A percentile compares a stretch with the other conserved stretches of the same genome.
Conservation (phyloP, 1,140 invertebrate species). For the Druon quercuslanigerum region DNA sequence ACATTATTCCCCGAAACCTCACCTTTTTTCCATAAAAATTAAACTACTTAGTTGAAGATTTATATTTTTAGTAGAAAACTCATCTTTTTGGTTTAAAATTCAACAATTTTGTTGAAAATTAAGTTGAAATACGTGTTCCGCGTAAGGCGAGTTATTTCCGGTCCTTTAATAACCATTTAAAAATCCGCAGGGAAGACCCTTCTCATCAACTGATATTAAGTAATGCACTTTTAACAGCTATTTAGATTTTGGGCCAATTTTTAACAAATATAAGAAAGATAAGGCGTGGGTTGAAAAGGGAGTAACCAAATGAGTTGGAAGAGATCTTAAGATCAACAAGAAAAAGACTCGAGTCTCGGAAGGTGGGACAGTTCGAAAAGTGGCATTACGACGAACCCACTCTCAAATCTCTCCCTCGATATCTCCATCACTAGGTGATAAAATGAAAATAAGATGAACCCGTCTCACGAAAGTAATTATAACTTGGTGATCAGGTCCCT, state of each 20-base stretch:
- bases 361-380: conserved; percentile 52
- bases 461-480: conserved; percentile 62
- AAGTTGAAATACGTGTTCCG: background rate
- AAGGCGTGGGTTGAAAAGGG: conserved; percentile 33
- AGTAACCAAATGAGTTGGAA: conserved; percentile 28
- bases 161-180: conserved; percentile 10
- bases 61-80: too few species aligned
- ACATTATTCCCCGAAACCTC: too few species aligned
- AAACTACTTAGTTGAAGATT: too few species aligned
- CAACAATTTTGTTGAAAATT: too few species aligned
- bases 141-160: background rate
- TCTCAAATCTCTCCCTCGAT: conserved; percentile 69
- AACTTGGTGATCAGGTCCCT: conserved; percentile 64
- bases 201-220: conserved; percentile 56
- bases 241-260: too few species aligned
- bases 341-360: conserved; percentile 15
- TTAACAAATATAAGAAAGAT: conserved; percentile 15
- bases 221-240: conserved; percentile 56
- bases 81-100: too few species aligned
- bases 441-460: conserved; percentile 57
- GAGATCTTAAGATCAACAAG: conserved; percentile 26
- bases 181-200: conserved; percentile 5
- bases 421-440: conserved; percentile 63
- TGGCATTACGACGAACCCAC: conserved; percentile 58
- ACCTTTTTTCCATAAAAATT: too few species aligned